A percentile compares a stretch with the other conserved stretches of the same genome.
phyloP scores from a whole-genome alignment of 2,888 invertebrate genomes.

The Isotomurus palustris region DNA sequence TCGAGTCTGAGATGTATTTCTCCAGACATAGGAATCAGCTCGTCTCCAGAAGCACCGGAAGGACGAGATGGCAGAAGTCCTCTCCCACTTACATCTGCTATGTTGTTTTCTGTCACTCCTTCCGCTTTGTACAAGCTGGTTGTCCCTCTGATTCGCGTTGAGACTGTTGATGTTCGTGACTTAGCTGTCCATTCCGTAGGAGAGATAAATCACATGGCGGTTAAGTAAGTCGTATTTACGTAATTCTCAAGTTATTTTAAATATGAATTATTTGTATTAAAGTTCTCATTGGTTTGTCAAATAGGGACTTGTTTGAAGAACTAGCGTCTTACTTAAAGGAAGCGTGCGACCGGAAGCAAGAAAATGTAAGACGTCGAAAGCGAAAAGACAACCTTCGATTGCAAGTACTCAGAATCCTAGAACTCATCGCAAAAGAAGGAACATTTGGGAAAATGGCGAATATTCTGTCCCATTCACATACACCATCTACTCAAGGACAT shows the following conservation, averaged over 20 bases:
- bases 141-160: constrained; percentile 86
- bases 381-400: constrained; percentile 87
- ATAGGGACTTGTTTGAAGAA: constrained; percentile 94
- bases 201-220: constrained; percentile 87
- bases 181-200: constrained; percentile 91
- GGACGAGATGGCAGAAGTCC: constrained; percentile 44
- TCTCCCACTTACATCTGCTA: constrained; percentile 42
- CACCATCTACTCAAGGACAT: constrained; percentile 33
- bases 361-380: constrained; percentile 85
- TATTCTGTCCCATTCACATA: constrained; percentile 21
- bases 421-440: constrained; percentile 85
- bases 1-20: constrained; percentile 86
- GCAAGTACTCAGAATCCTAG: constrained; percentile 84
- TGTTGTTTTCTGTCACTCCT: constrained; percentile 65
- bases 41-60: constrained; percentile 67
- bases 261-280: too few relatives aligned
- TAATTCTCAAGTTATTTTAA: neutral
- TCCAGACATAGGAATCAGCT: constrained; percentile 69
- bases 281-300: constrained; percentile 9
- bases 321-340: constrained; percentile 85
- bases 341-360: constrained; percentile 94
- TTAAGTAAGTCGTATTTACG: constrained; percentile 66
- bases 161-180: constrained; percentile 88
- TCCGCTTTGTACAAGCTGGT: constrained; percentile 85
- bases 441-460: constrained; percentile 63